phyloP scores from a whole-genome alignment of 2,113 vertebrate species.

The Parus major region DNA sequence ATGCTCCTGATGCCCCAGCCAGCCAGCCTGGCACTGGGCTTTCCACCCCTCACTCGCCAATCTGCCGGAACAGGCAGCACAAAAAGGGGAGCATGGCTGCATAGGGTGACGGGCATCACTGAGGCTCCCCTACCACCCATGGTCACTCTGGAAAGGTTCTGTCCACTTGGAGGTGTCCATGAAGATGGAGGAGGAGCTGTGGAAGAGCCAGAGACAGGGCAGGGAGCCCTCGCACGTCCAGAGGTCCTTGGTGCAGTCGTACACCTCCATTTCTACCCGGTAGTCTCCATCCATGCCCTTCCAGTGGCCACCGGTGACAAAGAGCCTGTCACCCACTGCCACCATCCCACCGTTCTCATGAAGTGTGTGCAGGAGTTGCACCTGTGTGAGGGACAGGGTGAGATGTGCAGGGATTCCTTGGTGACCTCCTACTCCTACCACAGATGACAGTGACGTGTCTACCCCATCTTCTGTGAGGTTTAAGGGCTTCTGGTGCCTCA shows the following conservation, averaged over 20 bases:
- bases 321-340: conserved; percentile 79
- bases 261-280: conserved; percentile 91
- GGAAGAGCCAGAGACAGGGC: conserved; percentile 94
- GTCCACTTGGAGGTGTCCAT: conserved; percentile 88
- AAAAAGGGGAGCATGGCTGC: not conserved
- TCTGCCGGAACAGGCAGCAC: not conserved
- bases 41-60: not conserved
- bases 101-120: not conserved
- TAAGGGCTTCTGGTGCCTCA: not conserved
- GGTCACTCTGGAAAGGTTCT: conserved; percentile 68
- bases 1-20: not conserved
- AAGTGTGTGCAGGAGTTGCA: conserved; percentile 90
- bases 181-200: conserved; percentile 86
- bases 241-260: conserved; percentile 77
- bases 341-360: conserved; percentile 94
- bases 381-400: conserved; percentile 59
- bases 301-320: conserved; percentile 92
- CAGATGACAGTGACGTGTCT: not conserved
- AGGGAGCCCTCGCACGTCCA: conserved; percentile 86
- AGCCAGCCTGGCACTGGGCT: not conserved
- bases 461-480: not conserved
- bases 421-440: not conserved
- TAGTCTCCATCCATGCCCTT: conserved; percentile 95
- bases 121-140: not conserved
- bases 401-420: not conserved